Base-by-base conservation (phyloP, 2,797 vertebrate species). In the Eospalax fontanierii region DNA sequence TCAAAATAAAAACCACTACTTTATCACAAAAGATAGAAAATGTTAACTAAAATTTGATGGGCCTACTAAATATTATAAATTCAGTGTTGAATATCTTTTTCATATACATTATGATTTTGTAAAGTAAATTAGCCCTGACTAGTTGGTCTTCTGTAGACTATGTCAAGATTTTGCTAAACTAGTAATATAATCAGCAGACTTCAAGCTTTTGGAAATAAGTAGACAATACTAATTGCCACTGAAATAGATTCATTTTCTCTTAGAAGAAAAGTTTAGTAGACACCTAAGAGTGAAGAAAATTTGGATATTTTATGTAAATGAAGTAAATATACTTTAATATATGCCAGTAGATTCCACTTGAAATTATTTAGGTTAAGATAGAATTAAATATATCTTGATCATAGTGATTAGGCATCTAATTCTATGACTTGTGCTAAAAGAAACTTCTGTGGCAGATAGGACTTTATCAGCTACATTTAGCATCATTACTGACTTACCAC, bases 301-400 rank as follows among this genome's bases (percentile, higher is more conserved):
- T n/a, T 89, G 71, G 38, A 18, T 88, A 90, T 15, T 83, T 30
- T 91, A 14, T 87, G 40, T 86, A 70, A 74, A 70, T 82, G 63
- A 95, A 95, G 71, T 81, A 74, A 95, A 73, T 87, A 70, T 35
- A 40, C 2, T 38, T 46, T 85, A 88, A 78, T 0, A 79, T 84
- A 2, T 89, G 75, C 74, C 92, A 76, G 76, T 63, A 33, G 0
- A 2, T 96, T 16, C 87, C 75, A 35, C 75, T 68, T 96, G 35
- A 94, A 30, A 95, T 54, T 83, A 85, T 50, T 96, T 84, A 82
- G 65, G 30, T 73, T 68, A 57, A 65, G 63, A 0, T 0, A 87
- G 66, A 95, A 21, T 97, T 96, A 95, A 97, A 54, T 92, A 21
- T 92, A 79, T 93, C 59, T 61, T 1, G 43, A 95, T 96, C 87